These are phyloP conservation scores for Eustalomyia histrio DNA, from an alignment of 2,888 invertebrate species.

Conservation along the genomic window DNA sequence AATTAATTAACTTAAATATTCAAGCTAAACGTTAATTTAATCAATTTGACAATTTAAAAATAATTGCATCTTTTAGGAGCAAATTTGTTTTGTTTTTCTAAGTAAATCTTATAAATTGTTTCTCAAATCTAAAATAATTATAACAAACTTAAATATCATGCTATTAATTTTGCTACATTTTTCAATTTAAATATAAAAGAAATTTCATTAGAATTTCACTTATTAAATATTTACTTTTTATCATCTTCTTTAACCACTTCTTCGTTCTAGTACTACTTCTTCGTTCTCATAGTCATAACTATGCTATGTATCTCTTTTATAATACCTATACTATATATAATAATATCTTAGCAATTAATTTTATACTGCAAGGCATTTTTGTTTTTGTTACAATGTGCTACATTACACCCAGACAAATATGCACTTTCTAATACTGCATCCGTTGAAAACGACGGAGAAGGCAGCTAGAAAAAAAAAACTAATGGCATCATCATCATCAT, in stretches of 20 bases:
- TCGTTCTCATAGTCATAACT: too few relatives aligned
- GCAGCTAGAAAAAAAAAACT: not conserved
- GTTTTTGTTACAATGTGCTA: slow-evolving; percentile 44
- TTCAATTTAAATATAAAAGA: not conserved
- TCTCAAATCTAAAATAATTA: too few relatives aligned
- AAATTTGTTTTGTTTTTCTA: too few relatives aligned
- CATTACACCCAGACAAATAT: slow-evolving; percentile 50
- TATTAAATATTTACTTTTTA: slow-evolving; percentile 56
- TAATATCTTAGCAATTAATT: slow-evolving; percentile 64
- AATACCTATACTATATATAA: slow-evolving; percentile 33
- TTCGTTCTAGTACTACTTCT: not conserved
- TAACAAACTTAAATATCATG: not conserved
- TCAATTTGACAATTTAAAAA: too few relatives aligned
- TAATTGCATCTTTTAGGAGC: too few relatives aligned
- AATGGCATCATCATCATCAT: slow-evolving; percentile 11
- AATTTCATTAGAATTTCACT: slow-evolving; percentile 38
- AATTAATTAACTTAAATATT: too few relatives aligned
- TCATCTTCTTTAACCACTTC: slow-evolving; percentile 45
- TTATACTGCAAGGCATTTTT: slow-evolving; percentile 52
- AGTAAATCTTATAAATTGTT: too few relatives aligned
- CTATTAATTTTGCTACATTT: not conserved
- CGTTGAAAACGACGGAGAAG: not conserved
- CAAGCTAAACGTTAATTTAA: too few relatives aligned
- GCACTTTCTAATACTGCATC: not conserved
- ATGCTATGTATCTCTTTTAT: slow-evolving; percentile 8